Evolutionary conservation across 2,797 vertebrate species (phyloP), one percentile per base, ranked within the genome.

Genomic region (Diplodus puntazzo): DNA sequence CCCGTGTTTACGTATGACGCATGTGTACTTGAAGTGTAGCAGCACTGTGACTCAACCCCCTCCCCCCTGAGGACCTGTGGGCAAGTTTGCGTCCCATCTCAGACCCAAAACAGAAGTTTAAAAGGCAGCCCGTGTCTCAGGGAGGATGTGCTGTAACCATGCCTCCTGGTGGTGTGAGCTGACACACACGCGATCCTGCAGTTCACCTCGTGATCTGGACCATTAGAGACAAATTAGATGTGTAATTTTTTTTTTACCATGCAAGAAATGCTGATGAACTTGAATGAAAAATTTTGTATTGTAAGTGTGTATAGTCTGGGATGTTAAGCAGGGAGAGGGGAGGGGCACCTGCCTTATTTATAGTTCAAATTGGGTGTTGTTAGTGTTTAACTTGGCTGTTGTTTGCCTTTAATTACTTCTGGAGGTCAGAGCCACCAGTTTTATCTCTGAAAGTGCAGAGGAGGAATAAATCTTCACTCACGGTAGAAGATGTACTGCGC

Each of bases 401-500:
- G 34, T 68, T 73, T 79, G 20, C 21, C 69, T 62, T 64, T 49
- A 18, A 23, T 61, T 30, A 34, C 57, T 39, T 54, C n/a, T 79
- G 55, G 57, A 63, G 54, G 63, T 61, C 53, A 53, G 65, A 64
- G 42, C 13, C 23, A 55, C n/a, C 16, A 8, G 1, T 57, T 65
- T 65, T n/a, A 63, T 34, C 27, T 75, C 42, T 57, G 20, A 73
- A 43, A 75, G 6, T 42, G 68, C 25, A 70, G 57, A 68, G 48
- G 18, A 69, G 13, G 72, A 89, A 69, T 52, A 83, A 86, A 81
- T 45, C 67, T 83, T 65, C 92, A 99, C 98, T 99, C 97, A 99
- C 98, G 98, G 95, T 99, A 99, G 94, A 99, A 99, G 97, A 99
- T 97, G 17, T 99, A 99, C 94, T 99, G 98, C 2, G 98, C 97